Evolutionary conservation across 2,888 invertebrate genomes (phyloP).

Genomic region (Tenthredo amoena): DNA sequence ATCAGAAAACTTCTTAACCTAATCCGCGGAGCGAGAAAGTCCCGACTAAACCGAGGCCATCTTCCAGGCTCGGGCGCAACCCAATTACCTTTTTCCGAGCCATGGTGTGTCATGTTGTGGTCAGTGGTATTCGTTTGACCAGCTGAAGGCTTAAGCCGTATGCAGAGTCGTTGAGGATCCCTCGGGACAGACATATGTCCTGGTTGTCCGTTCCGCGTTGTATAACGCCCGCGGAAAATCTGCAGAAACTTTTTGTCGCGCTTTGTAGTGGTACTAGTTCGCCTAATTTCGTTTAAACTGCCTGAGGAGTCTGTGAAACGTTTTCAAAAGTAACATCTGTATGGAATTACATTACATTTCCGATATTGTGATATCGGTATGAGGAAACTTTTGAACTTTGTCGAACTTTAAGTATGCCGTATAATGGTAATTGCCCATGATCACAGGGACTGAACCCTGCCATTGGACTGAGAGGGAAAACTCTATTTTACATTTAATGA

Average conservation of each 20-base stretch:
- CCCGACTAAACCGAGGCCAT: slow-evolving; percentile 24
- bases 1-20: slow-evolving; percentile 68
- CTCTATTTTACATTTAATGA: background rate
- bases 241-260: slow-evolving; percentile 19
- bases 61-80: slow-evolving; percentile 36
- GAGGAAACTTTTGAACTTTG: background rate
- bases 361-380: slow-evolving; percentile 3
- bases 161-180: slow-evolving; percentile 35
- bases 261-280: background rate
- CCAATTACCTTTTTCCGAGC: slow-evolving; percentile 49
- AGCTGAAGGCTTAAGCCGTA: slow-evolving; percentile 32
- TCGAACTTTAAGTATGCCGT: background rate
- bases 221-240: background rate
- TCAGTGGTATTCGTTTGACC: slow-evolving; percentile 34
- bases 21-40: slow-evolving; percentile 55
- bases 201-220: background rate
- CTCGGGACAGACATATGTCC: background rate
- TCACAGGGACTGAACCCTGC: background rate
- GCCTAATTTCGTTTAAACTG: slow-evolving; percentile 30
- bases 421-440: background rate
- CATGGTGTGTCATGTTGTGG: slow-evolving; percentile 35
- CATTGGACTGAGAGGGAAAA: background rate
- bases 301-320: background rate
- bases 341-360: background rate
- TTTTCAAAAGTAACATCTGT: slow-evolving; percentile 13